Base-by-base conservation (phyloP, 2,113 vertebrate species). In the Lichenostomus cassidix region DNA sequence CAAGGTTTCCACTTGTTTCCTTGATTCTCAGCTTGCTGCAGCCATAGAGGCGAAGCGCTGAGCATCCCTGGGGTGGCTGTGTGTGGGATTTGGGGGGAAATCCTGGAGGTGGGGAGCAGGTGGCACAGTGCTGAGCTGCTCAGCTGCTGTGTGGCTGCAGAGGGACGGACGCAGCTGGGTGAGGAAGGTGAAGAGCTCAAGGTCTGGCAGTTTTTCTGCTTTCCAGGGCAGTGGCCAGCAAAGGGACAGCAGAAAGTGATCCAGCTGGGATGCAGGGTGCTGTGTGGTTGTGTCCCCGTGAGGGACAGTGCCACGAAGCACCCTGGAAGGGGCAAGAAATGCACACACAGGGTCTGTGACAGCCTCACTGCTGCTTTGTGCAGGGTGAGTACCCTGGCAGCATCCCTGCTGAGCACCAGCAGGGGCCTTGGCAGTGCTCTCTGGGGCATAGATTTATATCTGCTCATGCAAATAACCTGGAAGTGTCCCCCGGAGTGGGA, bases 91-190 rank as follows among this genome's bases (percentile, higher is more conserved):
- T 55, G 37, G n/a, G 44, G 79, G 82, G 87, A 42, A 46, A 0
- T 29, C 1, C 2, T 39, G 78, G 88, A 97, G 94, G 96, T 96
- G 92, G 97, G 97, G 97, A 98, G 98, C 98, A 98, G 98, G 97
- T 98, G 98, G 97, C 65, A 29, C 44, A 47, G 96, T 93, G 97
- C 97, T 97, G 97, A 97, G 97, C 97, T 93, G 97, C 97, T 98
- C 98, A 97, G 98, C 97, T 98, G 97, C 95, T 81, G 76, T 90
- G 94, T 80, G 95, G 93, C 93, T 93, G 65, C 37, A 78, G 96
- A 96, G 95, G 86, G 96, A 94, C 80, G 22, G 97, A 68, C 87
- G 90, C 97, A 98, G 97, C 98, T 98, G 98, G 96, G 88, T 8
- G 41, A 92, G 94, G 95, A 87, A 75, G 91, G 88, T 93, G 29